Conservation (phyloP, 35 echinoderm and acorn worm genomes). For the Chiridota heheva region DNA sequence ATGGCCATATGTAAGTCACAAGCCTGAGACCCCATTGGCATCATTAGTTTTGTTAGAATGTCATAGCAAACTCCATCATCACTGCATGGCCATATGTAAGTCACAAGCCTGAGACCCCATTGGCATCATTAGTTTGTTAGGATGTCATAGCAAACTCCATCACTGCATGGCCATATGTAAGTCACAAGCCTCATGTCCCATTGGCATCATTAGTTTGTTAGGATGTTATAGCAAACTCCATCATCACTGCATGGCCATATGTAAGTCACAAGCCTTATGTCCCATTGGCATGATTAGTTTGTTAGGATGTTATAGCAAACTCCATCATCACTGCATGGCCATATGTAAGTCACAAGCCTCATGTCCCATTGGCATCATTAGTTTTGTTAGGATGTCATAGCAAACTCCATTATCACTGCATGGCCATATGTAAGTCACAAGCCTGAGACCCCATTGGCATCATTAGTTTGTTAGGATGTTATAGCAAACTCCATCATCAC, state of each 20-base stretch:
- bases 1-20: slow-evolving; percentile 19
- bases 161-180: slow-evolving; percentile 36
- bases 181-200: not conserved
- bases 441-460: too few relatives aligned
- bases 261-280: not conserved
- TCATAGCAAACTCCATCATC: slow-evolving; percentile 27
- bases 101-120: not conserved
- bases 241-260: slow-evolving; percentile 26
- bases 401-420: slow-evolving; percentile 35
- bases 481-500: too few relatives aligned
- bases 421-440: slow-evolving; percentile 15
- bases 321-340: too few relatives aligned
- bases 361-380: too few relatives aligned
- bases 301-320: too few relatives aligned
- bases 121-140: too few relatives aligned
- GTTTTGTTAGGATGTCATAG: slow-evolving; percentile 17
- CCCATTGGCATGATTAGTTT: too few relatives aligned
- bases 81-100: slow-evolving; percentile 36
- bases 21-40: too few relatives aligned
- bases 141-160: slow-evolving; percentile 20
- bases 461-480: too few relatives aligned
- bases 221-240: too few relatives aligned
- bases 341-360: not conserved
- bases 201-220: too few relatives aligned
- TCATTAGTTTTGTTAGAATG: too few relatives aligned